Evolutionary conservation across 1,140 invertebrate genomes (phyloP).

Genomic region (Dolichoris vasculosae): DNA sequence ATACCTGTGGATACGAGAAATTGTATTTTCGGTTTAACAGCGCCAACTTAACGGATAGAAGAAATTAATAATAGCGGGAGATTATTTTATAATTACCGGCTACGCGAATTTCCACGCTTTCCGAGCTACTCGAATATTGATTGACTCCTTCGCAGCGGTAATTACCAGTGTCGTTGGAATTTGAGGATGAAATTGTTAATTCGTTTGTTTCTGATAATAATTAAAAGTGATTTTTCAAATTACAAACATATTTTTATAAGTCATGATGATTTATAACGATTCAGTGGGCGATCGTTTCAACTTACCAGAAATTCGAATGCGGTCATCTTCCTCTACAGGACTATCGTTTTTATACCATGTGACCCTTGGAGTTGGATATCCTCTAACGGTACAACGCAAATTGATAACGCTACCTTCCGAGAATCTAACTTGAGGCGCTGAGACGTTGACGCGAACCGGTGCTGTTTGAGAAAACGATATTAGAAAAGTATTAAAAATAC

Average conservation of each 20-base stretch:
- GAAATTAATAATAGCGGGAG: neutral
- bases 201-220: conserved; percentile 78
- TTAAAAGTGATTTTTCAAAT: conserved; percentile 31
- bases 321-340: conserved; percentile 73
- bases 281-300: neutral
- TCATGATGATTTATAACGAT: neutral
- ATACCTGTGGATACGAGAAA: conserved; percentile 75
- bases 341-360: conserved; percentile 86
- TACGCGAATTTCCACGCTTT: conserved; percentile 79
- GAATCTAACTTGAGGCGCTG: conserved; percentile 75
- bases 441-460: conserved; percentile 78
- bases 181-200: conserved; percentile 79
- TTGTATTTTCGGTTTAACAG: neutral
- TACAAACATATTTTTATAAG: neutral
- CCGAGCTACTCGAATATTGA: conserved; percentile 78
- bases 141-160: conserved; percentile 89
- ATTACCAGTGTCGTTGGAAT: conserved; percentile 81
- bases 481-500: neutral
- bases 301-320: conserved; percentile 79
- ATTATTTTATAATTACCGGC: conserved; percentile 77
- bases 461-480: conserved; percentile 68
- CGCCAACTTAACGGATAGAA: neutral
- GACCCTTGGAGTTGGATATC: conserved; percentile 83
- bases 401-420: conserved; percentile 80
- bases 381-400: conserved; percentile 84